These are phyloP conservation scores for Lasiurus cinereus DNA, from an alignment of 2,113 vertebrate genomes.

Conservation along the genomic window DNA sequence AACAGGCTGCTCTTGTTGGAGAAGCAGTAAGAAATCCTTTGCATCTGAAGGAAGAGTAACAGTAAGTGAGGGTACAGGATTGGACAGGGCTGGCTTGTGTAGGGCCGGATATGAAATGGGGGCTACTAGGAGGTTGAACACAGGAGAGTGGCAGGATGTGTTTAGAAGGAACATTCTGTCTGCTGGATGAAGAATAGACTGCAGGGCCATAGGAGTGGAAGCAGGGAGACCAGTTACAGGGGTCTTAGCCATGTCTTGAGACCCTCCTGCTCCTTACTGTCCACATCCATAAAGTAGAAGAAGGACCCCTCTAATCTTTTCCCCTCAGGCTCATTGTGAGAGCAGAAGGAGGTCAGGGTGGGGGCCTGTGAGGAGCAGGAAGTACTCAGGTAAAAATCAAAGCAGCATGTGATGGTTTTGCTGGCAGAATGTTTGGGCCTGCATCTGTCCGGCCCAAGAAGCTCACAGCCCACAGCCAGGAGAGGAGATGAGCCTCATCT, in stretches of 20 bases:
- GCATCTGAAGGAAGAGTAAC: not conserved
- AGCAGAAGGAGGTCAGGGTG: not conserved
- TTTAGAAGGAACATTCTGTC: not conserved
- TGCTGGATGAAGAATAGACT: not conserved
- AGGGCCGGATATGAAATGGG: not conserved
- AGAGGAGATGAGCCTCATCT: not conserved
- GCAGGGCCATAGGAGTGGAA: too few relatives aligned
- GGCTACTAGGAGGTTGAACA: not conserved
- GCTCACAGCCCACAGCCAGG: accelerated
- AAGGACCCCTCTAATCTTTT: not conserved
- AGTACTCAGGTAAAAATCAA: not conserved
- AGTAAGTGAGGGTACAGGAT: not conserved
- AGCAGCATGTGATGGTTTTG: not conserved
- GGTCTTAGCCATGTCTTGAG: not conserved
- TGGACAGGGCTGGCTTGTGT: not conserved
- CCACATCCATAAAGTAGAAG: not conserved
- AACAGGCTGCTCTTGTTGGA: not conserved
- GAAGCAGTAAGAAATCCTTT: not conserved
- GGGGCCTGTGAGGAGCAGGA: not conserved
- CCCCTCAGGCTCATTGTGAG: not conserved
- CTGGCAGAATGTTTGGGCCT: not conserved
- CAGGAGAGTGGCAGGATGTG: not conserved
- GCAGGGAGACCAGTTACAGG: not conserved
- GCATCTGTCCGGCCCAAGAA: not conserved
- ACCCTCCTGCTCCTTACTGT: not conserved